Base-by-base conservation (phyloP, 2,113 vertebrate species). In the Mobula hypostoma region DNA sequence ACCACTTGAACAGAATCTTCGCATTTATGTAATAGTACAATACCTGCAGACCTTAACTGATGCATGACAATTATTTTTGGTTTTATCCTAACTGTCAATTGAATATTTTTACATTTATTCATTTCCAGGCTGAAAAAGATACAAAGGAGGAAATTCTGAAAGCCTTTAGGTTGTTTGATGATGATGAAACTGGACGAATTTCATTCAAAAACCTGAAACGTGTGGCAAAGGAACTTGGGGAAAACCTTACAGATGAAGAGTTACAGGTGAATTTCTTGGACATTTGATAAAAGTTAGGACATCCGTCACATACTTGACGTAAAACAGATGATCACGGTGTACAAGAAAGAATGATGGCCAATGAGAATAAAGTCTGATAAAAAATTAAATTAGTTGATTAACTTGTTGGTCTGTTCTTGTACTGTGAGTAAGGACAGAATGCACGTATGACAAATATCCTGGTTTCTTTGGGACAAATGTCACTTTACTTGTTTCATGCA, bases 101-200 rank as follows among this genome's bases (percentile, higher is more conserved):
- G 68, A 74, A 74, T 40, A 2, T 87, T 40, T 19, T 63, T 94
- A 5, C 68, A 48, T 29, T 85, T 27, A 4, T 94, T 78, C 56
- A 61, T 74, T 40, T 29, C 27, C 32, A 98, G 98, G 97, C 97
- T n/a, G 98, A 99, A 94, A 99, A 99, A 72, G 98, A 99, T 95
- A 98, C 98, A 66, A 98, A 98, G 94, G 98, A 99, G 94, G 98
- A 99, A 94, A 99, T 99, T 80, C 96, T 99, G 78, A 99, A 98
- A 96, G 99, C 98, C 0, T 99, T 99, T 96, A 96, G 97, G 61
- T 97, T 99, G 94, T 99, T 99, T 68, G 98, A 99, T 9, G 98
- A 99, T 0, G 98, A 99, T 1, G 98, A 98, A 95, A 99, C 99
- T 0, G 98, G 98, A 11, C 99, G 97, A 96, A 99, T 99, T 96